phyloP scores from a whole-genome alignment of 2,888 invertebrate species.

The Pollenia angustigena region DNA sequence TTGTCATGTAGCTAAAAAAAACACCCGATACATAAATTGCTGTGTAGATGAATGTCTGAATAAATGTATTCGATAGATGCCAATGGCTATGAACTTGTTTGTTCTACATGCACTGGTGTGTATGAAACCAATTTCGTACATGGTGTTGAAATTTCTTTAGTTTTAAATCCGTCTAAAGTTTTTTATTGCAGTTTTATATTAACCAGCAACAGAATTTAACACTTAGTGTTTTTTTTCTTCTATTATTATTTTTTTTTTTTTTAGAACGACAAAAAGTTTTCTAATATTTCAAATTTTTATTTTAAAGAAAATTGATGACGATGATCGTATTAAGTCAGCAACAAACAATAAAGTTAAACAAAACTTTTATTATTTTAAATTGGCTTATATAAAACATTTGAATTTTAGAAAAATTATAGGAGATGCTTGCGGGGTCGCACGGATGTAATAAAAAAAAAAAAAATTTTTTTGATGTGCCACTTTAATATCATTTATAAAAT shows the following conservation, averaged over 20 bases:
- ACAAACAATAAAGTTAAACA: too few species aligned
- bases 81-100: neutral
- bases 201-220: neutral
- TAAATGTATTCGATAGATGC: neutral
- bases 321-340: neutral
- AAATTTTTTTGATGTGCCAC: too few species aligned
- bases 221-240: neutral
- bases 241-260: neutral
- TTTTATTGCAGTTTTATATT: neutral
- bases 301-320: slow-evolving; percentile 5
- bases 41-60: neutral
- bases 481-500: too few species aligned
- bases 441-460: too few species aligned
- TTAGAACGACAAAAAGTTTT: neutral
- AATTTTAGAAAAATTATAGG: too few species aligned
- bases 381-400: too few species aligned
- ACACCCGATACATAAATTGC: neutral
- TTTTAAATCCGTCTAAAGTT: slow-evolving; percentile 10
- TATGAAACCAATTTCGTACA: neutral
- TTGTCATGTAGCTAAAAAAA: too few species aligned
- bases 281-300: neutral
- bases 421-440: too few species aligned
- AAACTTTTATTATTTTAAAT: too few species aligned
- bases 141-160: neutral
- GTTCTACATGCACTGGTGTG: neutral